phyloP scores from a whole-genome alignment of 2,888 invertebrate genomes.

The Volucella inflata region DNA sequence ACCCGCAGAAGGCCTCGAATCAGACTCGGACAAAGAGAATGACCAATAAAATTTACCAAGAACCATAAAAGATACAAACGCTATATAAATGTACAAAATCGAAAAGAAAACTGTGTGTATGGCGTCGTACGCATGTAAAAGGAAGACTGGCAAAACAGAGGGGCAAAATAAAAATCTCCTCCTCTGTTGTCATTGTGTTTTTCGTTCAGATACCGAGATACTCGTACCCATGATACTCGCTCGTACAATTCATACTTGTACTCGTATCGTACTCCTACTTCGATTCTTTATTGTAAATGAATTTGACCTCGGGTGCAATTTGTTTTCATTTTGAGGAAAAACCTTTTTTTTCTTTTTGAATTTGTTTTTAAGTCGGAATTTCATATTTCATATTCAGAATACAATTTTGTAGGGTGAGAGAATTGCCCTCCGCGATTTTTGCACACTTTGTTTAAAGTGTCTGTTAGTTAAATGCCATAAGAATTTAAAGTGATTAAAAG shows the following conservation, averaged over 20 bases:
- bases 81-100: background rate
- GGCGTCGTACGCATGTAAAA: slow-evolving; percentile 23
- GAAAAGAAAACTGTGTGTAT: slow-evolving; percentile 33
- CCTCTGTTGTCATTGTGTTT: slow-evolving; percentile 41
- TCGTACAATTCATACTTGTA: background rate
- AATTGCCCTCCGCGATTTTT: slow-evolving; percentile 1
- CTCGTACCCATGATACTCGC: too few relatives aligned
- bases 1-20: slow-evolving; percentile 12
- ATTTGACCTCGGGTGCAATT: slow-evolving; percentile 74
- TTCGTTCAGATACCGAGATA: slow-evolving; percentile 30
- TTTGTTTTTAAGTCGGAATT: background rate
- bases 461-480: background rate
- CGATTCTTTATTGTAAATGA: slow-evolving; percentile 70
- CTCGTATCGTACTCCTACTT: slow-evolving; percentile 6
- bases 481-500: background rate
- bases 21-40: slow-evolving; percentile 41
- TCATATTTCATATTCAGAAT: slow-evolving; percentile 23
- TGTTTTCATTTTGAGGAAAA: slow-evolving; percentile 57
- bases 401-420: background rate
- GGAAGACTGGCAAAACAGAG: slow-evolving; percentile 46
- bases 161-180: slow-evolving; percentile 25
- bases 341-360: slow-evolving; percentile 34
- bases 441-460: slow-evolving; percentile 17
- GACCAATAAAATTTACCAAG: slow-evolving; percentile 59
- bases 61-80: slow-evolving; percentile 11